phyloP scores from a whole-genome alignment of 2,888 invertebrate species.

The Sphinx pinastri region DNA sequence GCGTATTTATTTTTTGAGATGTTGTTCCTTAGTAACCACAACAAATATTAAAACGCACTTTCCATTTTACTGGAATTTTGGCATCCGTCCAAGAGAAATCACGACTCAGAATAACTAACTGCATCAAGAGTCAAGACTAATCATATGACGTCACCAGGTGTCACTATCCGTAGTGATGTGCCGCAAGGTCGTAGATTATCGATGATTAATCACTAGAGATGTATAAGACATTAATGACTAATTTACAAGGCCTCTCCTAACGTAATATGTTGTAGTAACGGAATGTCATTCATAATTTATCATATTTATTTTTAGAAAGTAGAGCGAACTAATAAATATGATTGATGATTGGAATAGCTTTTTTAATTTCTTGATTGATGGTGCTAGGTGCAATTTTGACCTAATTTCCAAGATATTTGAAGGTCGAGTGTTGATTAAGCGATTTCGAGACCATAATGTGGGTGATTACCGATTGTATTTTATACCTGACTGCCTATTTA shows the following conservation, averaged over 20 bases:
- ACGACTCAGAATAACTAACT: background rate
- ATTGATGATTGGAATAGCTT: conserved; percentile 9
- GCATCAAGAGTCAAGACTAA: background rate
- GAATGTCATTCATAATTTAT: conserved; percentile 7
- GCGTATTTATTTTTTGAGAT: no score
- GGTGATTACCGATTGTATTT: no score
- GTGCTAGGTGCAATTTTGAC: background rate
- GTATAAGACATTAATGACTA: conserved; percentile 10
- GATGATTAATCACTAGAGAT: conserved; percentile 35
- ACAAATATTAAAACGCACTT: background rate
- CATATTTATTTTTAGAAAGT: conserved; percentile 27
- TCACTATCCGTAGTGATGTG: conserved; percentile 43
- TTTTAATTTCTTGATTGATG: background rate
- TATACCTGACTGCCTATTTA: no score
- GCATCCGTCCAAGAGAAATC: conserved; percentile 1
- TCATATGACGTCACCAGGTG: conserved; percentile 25
- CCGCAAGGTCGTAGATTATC: conserved; percentile 44
- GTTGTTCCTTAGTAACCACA: no score
- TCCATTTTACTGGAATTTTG: conserved; percentile 12
- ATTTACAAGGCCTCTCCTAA: conserved; percentile 2
- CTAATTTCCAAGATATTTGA: background rate
- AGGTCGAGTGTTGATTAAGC: background rate
- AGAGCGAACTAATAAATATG: conserved; percentile 23
- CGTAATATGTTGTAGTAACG: background rate
- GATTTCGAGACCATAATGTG: no score